Evolutionary conservation across 1,140 invertebrate genomes (phyloP).

Genomic region (Cotesia chilonis): DNA sequence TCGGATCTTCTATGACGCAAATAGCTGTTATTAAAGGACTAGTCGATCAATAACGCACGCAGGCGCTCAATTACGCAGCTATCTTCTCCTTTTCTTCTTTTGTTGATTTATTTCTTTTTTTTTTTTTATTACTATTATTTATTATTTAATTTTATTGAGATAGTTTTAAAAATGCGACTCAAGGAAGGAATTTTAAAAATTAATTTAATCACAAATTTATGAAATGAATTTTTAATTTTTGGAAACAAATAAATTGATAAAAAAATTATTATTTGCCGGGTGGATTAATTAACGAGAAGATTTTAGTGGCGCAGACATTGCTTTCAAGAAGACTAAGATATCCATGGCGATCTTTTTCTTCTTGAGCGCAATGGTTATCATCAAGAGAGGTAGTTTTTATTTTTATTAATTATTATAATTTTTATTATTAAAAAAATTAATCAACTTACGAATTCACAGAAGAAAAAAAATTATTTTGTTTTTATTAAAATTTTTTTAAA

Average conservation of each 20-base stretch:
- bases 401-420: no score
- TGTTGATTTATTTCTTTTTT: not conserved
- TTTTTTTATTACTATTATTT: not conserved
- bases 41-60: conserved; percentile 39
- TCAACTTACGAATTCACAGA: no score
- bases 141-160: no score
- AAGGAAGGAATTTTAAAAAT: no score
- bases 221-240: no score
- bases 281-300: conserved; percentile 14
- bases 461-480: no score
- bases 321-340: conserved; percentile 23
- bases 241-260: no score
- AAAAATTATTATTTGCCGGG: no score
- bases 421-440: no score
- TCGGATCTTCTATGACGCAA: conserved; percentile 22
- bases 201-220: no score
- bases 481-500: no score
- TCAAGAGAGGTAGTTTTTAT: conserved; percentile 16
- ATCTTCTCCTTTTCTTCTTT: not conserved
- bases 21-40: not conserved
- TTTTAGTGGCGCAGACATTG: conserved; percentile 26
- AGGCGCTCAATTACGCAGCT: conserved; percentile 16
- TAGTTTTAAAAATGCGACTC: no score
- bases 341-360: conserved; percentile 20
- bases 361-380: conserved; percentile 23